Conservation (phyloP, 1,140 invertebrate species). For the Medauroidea extradentata region DNA sequence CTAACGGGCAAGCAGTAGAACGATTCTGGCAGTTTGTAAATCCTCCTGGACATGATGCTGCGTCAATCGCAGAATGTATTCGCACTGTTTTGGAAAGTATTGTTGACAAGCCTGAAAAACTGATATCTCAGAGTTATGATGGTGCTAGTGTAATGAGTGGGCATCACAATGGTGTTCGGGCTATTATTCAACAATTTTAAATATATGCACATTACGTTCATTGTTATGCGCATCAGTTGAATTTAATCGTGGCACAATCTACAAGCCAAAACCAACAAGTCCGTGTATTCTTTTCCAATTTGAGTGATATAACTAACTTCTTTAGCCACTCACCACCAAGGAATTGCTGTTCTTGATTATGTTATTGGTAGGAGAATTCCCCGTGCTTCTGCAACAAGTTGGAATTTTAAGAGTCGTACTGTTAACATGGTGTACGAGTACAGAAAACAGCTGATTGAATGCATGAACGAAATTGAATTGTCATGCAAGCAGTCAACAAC, state of each 20-base stretch:
- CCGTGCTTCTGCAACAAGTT: conserved; percentile 15
- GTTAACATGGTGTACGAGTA: conserved; percentile 16
- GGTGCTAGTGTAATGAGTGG: conserved; percentile 32
- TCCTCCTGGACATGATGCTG: conserved; percentile 16
- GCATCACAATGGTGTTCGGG: conserved; percentile 28
- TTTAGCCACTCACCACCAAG: conserved; percentile 17
- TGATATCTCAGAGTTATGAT: conserved; percentile 38
- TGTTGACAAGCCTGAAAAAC: conserved; percentile 30
- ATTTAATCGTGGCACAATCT: conserved; percentile 33
- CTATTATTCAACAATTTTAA: conserved; percentile 29
- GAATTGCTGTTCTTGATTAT: conserved; percentile 11
- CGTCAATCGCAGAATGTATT: conserved; percentile 21
- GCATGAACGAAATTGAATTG: conserved; percentile 17
- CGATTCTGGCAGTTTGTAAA: too few relatives aligned
- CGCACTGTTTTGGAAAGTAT: conserved; percentile 22
- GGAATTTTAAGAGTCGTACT: conserved; percentile 13
- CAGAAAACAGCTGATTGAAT: conserved; percentile 14
- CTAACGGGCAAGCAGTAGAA: too few relatives aligned
- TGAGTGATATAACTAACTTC: not conserved
- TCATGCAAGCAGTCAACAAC: conserved; percentile 1
- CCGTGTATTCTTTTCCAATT: too few relatives aligned
- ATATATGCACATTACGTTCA: conserved; percentile 35
- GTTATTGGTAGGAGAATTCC: conserved; percentile 7
- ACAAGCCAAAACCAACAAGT: conserved; percentile 21
- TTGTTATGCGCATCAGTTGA: conserved; percentile 36